Base-by-base conservation (phyloP, 1,140 invertebrate species). In the Himalopsyche phryganea region DNA sequence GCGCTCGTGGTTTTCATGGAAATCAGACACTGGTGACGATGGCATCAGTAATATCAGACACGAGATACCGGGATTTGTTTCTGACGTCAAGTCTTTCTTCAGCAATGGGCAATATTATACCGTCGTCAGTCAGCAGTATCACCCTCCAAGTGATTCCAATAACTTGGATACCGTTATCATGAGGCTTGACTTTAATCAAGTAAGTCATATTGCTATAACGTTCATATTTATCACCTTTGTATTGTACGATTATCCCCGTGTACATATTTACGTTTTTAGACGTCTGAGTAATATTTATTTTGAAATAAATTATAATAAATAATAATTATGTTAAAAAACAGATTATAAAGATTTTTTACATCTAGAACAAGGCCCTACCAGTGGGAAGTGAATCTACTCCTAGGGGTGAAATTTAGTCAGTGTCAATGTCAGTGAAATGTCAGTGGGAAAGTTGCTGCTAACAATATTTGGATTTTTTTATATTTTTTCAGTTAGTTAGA, bases 31-130 rank as follows among this genome's bases (percentile, higher is more conserved):
- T 9, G 18, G 35, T 18, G 19, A 28, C 9, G 23, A 3, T 28
- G 20, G 11, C 5, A 40, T 32, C 10, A 58, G 18, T 9, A 50
- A 62, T 50, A 11, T 62, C 5, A 20, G 42, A n/a, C 32, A 19
- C 20, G 51, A 19, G 41, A 19, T 58, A 7, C 33, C 54, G 10
- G 60, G 54, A 41, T 58, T 49, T 32, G 32, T 62, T 15, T 53
- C 60, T 17, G 60, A 62, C 23, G 45, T 62, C 1, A 57, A 52
- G 41, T 48, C 50, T 10, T 62, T 62, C 50, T 58, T 41, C 40
- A 36, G n/a, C 11, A 18, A 52, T 4, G 50, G 54, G 11, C 54
- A 53, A 23, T 62, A 62, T 45, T 62, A 62, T 42, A 20, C 40
- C 4, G 32, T 52, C 10, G 44, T 58, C n/a, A 41, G 54, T 42